phyloP scores from a whole-genome alignment of 2,113 vertebrate genomes.

The Pseudorhombus dupliciocellatus region DNA sequence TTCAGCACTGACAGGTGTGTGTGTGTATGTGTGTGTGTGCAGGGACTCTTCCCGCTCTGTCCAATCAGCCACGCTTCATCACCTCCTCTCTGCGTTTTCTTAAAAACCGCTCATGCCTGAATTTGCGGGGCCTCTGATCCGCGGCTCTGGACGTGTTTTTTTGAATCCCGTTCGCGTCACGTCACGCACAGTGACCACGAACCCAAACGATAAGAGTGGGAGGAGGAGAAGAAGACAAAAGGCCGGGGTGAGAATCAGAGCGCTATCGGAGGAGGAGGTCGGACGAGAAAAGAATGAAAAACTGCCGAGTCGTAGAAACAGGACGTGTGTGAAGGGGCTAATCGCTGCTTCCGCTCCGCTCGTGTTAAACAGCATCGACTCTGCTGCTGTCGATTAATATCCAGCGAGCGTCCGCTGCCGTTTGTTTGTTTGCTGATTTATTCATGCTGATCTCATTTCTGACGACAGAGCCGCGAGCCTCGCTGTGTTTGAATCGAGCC shows the following conservation, averaged over 20 bases:
- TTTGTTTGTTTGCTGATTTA: constrained; percentile 57
- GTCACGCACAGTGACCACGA: constrained; percentile 5
- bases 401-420: constrained; percentile 20
- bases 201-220: constrained; percentile 17
- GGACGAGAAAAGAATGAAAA: background rate
- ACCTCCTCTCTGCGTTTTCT: constrained; percentile 49
- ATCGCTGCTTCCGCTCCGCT: constrained; percentile 6
- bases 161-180: constrained; percentile 35
- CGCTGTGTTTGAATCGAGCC: constrained; percentile 55
- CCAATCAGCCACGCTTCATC: constrained; percentile 56
- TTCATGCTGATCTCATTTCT: constrained; percentile 60
- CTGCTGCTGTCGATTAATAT: constrained; percentile 41
- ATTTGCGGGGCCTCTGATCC: constrained; percentile 54
- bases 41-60: constrained; percentile 28
- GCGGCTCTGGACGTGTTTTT: constrained; percentile 41
- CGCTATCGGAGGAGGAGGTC: background rate
- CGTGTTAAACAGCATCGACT: constrained; percentile 18
- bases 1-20: constrained; percentile 35
- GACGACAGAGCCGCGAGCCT: constrained; percentile 44
- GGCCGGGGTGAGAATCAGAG: background rate
- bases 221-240: background rate
- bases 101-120: constrained; percentile 44
- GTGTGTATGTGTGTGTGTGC: constrained; percentile 14
- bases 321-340: constrained; percentile 11
- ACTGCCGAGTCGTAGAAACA: too few species aligned